phyloP scores from a whole-genome alignment of 2,888 invertebrate genomes.

The Andrena camellia region DNA sequence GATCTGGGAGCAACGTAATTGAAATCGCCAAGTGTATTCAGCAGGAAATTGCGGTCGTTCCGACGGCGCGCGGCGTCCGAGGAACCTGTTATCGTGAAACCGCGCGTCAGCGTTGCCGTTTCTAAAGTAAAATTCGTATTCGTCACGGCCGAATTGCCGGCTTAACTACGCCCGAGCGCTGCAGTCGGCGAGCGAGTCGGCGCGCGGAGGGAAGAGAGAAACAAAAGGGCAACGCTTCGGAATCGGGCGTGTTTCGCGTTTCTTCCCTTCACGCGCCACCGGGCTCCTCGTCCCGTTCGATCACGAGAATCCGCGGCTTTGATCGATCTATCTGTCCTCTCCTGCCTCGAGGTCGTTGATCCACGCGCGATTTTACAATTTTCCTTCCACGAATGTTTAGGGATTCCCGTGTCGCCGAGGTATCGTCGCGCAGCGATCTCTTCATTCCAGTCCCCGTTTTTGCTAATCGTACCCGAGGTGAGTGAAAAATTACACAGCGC shows the following conservation, averaged over 20 bases:
- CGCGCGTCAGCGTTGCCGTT: conserved; percentile 59
- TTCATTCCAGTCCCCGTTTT: conserved; percentile 10
- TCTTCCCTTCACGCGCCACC: conserved; percentile 76
- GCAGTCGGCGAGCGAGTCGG: background rate
- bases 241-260: conserved; percentile 70
- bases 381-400: background rate
- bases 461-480: conserved; percentile 33
- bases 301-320: conserved; percentile 60
- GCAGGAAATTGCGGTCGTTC: conserved; percentile 37
- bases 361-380: conserved; percentile 22
- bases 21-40: conserved; percentile 32
- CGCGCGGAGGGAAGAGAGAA: conserved; percentile 1
- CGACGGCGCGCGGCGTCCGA: conserved; percentile 5
- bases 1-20: conserved; percentile 23
- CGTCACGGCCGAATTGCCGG: conserved; percentile 76
- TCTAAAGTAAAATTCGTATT: conserved; percentile 69
- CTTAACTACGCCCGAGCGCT: conserved; percentile 49
- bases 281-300: conserved; percentile 67
- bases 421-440: conserved; percentile 18
- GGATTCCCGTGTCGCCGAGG: background rate
- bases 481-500: conserved; percentile 51
- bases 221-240: conserved; percentile 48
- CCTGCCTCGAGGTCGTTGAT: conserved; percentile 64
- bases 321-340: conserved; percentile 57
- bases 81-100: conserved; percentile 46